Conservation (phyloP, 2,888 invertebrate genomes). For the Sarcophaga variegata region DNA sequence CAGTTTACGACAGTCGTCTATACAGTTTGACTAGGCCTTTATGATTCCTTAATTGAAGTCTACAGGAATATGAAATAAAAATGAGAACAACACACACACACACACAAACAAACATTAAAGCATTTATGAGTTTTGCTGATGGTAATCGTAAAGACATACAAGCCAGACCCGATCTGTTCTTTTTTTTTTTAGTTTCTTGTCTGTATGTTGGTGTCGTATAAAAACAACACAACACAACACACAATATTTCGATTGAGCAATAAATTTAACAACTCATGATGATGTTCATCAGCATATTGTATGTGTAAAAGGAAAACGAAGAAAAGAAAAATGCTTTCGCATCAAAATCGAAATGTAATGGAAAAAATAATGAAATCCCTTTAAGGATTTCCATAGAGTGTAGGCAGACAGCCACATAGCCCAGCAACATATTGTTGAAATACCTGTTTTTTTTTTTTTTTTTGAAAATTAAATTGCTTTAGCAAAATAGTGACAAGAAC, state of each 20-base stretch:
- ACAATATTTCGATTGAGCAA: conserved; percentile 37
- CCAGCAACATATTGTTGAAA: conserved; percentile 7
- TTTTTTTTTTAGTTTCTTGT: conserved; percentile 19
- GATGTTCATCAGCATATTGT: conserved; percentile 29
- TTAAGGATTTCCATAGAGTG: conserved; percentile 35
- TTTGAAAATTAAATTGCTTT: conserved; percentile 10
- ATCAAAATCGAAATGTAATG: neutral
- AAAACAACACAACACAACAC: neutral
- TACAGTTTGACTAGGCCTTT: conserved; percentile 27
- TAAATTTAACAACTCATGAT: conserved; percentile 56
- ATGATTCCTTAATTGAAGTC: conserved; percentile 40
- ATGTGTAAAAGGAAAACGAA: neutral
- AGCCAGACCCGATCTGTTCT: conserved; percentile 11
- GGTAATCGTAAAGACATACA: neutral
- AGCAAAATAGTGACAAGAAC: conserved; percentile 48
- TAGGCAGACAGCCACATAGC: neutral
- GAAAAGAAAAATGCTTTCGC: neutral
- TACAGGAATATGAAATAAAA: conserved; percentile 6
- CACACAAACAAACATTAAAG: conserved; percentile 38
- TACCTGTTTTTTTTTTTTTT: conserved; percentile 1
- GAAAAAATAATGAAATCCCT: conserved; percentile 7
- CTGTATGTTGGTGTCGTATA: neutral
- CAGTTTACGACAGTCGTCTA: conserved; percentile 39
- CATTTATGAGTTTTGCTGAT: too few species aligned
- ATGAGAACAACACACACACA: neutral